Conservation (phyloP, 2,113 vertebrate genomes). For the Fulmarus glacialis region DNA sequence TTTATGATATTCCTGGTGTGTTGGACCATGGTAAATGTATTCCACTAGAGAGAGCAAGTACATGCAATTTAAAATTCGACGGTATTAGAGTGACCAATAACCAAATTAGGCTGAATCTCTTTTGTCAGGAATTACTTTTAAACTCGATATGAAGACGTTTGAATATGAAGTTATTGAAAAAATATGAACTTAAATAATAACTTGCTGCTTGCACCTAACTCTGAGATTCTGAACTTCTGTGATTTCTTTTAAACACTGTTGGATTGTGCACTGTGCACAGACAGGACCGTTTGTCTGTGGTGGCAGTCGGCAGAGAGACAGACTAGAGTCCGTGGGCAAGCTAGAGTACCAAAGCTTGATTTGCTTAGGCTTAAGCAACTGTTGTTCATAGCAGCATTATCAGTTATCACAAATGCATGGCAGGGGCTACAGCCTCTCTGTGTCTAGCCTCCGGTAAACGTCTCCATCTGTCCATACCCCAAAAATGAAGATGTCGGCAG, state of each 20-base stretch:
- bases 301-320: fast-evolving
- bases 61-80: not conserved
- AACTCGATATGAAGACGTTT: not conserved
- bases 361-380: not conserved
- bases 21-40: not conserved
- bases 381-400: not conserved
- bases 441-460: not conserved
- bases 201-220: not conserved
- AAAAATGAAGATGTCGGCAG: not conserved
- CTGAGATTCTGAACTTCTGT: not conserved
- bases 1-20: not conserved
- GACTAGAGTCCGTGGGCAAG: not conserved
- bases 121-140: not conserved
- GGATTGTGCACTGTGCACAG: not conserved
- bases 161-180: not conserved
- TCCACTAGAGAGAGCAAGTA: not conserved
- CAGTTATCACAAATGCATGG: too few relatives aligned
- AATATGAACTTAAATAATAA: not conserved
- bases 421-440: not conserved
- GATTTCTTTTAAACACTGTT: not conserved
- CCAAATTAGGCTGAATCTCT: not conserved
- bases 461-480: too few relatives aligned
- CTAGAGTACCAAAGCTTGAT: too few relatives aligned
- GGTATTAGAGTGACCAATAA: not conserved
- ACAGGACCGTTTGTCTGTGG: not conserved